phyloP scores from a whole-genome alignment of 2,797 vertebrate genomes.

The Potorous gilbertii region DNA sequence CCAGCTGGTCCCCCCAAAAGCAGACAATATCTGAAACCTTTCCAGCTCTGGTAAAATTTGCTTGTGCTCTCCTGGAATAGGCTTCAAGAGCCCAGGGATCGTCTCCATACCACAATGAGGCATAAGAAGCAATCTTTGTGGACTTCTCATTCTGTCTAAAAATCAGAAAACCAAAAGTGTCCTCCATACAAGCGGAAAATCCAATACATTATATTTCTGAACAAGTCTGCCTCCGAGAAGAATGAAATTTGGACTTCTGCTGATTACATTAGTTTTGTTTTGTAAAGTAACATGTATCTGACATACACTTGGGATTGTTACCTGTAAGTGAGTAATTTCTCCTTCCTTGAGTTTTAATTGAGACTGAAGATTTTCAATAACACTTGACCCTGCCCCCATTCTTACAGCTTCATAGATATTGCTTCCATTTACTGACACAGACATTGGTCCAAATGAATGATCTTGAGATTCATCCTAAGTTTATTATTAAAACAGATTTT shows the following conservation, averaged over 20 bases:
- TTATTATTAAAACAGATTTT: conserved; percentile 35
- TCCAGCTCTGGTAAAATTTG: neutral
- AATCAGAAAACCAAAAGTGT: neutral
- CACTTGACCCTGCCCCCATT: conserved; percentile 94
- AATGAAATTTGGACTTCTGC: neutral
- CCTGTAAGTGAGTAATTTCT: conserved; percentile 97
- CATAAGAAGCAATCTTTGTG: neutral
- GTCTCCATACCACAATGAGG: neutral
- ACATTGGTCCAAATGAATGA: conserved; percentile 89
- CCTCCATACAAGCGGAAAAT: neutral
- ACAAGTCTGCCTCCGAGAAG: neutral
- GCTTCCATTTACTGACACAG: conserved; percentile 87
- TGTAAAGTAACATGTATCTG: neutral
- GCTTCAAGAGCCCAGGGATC: neutral
- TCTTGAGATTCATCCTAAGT: conserved; percentile 93
- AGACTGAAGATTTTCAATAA: conserved; percentile 97
- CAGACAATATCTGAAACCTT: neutral
- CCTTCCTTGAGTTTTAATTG: conserved; percentile 97
- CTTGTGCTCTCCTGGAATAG: neutral
- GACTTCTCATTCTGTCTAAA: neutral
- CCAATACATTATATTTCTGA: neutral
- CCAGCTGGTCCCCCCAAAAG: neutral
- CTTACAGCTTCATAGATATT: conserved; percentile 95
- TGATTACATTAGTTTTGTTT: neutral
- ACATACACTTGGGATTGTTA: conserved; percentile 72